These are phyloP conservation scores for Crossocerus cetratus DNA, from an alignment of 2,888 invertebrate species.

Conservation along the genomic window DNA sequence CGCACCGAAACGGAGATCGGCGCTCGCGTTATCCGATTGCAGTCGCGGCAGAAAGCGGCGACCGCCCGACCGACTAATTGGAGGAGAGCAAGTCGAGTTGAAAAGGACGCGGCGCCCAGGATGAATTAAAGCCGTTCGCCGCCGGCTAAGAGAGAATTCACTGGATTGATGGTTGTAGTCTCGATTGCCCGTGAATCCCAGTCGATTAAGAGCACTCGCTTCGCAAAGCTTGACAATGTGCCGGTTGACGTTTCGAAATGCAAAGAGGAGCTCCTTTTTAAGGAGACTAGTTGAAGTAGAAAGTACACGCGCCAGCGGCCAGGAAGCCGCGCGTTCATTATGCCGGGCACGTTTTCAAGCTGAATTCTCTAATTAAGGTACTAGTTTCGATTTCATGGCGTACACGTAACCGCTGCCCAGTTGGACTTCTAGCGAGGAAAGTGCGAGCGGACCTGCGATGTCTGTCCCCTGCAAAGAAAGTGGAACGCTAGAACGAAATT, in stretches of 20 bases:
- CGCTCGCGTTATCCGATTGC: conserved; percentile 13
- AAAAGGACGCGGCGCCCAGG: too few species aligned
- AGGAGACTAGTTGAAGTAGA: neutral
- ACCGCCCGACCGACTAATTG: too few species aligned
- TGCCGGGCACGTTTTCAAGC: conserved; percentile 26
- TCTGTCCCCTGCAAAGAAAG: neutral
- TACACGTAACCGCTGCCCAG: conserved; percentile 41
- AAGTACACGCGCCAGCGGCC: neutral
- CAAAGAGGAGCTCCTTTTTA: neutral
- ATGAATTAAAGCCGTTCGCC: too few species aligned
- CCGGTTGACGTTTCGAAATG: neutral
- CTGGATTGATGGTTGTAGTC: too few species aligned
- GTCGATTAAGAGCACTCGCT: too few species aligned
- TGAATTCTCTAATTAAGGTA: conserved; percentile 56
- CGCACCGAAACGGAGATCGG: conserved; percentile 17
- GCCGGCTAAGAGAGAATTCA: too few species aligned
- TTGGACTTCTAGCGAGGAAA: neutral
- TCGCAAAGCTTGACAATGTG: too few species aligned
- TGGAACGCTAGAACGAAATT: too few species aligned
- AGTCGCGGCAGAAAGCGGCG: conserved; percentile 18
- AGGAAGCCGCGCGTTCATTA: neutral
- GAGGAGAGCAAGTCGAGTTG: too few species aligned
- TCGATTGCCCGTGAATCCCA: too few species aligned
- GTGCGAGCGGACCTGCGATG: too few species aligned
- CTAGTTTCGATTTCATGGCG: conserved; percentile 61